Evolutionary conservation across 2,797 vertebrate species (phyloP).

Genomic region (Neomorphus geoffroyi): DNA sequence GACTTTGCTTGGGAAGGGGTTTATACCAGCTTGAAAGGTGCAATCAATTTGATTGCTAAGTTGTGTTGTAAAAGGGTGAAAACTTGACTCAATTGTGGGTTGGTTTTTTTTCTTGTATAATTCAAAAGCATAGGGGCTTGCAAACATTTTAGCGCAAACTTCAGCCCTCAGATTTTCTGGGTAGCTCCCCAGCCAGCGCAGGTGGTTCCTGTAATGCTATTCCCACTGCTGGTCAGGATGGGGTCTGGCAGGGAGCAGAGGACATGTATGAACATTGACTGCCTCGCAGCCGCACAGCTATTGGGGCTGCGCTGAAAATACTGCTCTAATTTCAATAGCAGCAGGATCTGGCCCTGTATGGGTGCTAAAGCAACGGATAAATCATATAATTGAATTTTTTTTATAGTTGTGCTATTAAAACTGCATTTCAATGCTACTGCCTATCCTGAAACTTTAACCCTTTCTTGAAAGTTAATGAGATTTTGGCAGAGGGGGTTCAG

Average conservation of each 20-base stretch:
- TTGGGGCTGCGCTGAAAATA: neutral
- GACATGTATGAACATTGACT: accelerated
- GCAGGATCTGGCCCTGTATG: neutral
- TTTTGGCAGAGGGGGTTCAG: neutral
- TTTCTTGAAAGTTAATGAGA: neutral
- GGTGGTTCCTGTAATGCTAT: neutral
- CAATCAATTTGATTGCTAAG: slow-evolving; percentile 15
- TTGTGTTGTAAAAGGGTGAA: neutral
- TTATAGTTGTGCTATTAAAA: neutral
- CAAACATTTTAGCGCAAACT: neutral
- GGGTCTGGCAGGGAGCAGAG: neutral
- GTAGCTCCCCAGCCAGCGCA: neutral
- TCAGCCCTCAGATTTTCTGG: neutral
- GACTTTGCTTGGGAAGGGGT: slow-evolving; percentile 14
- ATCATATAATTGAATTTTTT: neutral
- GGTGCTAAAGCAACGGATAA: neutral
- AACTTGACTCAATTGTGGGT: neutral
- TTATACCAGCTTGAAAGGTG: slow-evolving; percentile 6
- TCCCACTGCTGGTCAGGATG: neutral
- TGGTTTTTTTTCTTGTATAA: neutral
- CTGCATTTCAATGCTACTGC: neutral
- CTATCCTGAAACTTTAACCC: neutral
- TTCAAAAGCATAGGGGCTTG: neutral
- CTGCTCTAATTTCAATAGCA: neutral
- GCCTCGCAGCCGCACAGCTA: accelerated